phyloP scores from a whole-genome alignment of 2,113 vertebrate species.

The Bostrychus sinensis region DNA sequence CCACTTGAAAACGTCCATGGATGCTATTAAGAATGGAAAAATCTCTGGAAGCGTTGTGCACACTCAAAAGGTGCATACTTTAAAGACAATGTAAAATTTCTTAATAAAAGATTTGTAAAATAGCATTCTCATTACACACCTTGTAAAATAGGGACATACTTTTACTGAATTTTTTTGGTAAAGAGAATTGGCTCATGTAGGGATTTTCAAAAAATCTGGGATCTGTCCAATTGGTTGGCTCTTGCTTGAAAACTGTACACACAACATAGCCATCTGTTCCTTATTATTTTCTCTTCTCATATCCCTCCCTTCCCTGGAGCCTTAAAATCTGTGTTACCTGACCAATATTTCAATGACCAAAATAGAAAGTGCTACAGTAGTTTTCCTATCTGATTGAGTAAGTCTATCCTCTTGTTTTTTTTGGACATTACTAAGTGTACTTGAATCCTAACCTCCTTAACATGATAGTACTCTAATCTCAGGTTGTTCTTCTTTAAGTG shows the following conservation, averaged over 20 bases:
- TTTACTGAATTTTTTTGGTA: too few species aligned
- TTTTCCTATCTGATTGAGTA: not conserved
- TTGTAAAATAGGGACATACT: too few species aligned
- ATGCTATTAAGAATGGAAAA: too few species aligned
- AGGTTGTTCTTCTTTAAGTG: slow-evolving; percentile 4
- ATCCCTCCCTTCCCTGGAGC: slow-evolving; percentile 5
- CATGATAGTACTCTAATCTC: slow-evolving; percentile 4
- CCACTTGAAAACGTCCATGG: too few species aligned
- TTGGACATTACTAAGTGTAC: not conserved
- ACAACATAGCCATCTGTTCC: slow-evolving; percentile 52
- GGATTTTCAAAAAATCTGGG: slow-evolving; percentile 39
- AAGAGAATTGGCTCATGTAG: too few species aligned
- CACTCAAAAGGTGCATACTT: too few species aligned
- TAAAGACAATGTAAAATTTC: too few species aligned
- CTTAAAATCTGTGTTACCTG: slow-evolving; percentile 22
- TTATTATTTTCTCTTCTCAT: slow-evolving; percentile 36
- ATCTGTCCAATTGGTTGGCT: slow-evolving; percentile 43
- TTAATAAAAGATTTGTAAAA: too few species aligned
- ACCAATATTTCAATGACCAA: slow-evolving; percentile 27
- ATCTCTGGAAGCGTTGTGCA: too few species aligned
- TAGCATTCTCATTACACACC: too few species aligned
- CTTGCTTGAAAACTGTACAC: slow-evolving; percentile 31
- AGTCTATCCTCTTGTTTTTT: not conserved
- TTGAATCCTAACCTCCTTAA: not conserved
- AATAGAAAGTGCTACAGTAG: not conserved